Conservation (phyloP, 2,888 invertebrate species). For the Ectropis crepuscularia region DNA sequence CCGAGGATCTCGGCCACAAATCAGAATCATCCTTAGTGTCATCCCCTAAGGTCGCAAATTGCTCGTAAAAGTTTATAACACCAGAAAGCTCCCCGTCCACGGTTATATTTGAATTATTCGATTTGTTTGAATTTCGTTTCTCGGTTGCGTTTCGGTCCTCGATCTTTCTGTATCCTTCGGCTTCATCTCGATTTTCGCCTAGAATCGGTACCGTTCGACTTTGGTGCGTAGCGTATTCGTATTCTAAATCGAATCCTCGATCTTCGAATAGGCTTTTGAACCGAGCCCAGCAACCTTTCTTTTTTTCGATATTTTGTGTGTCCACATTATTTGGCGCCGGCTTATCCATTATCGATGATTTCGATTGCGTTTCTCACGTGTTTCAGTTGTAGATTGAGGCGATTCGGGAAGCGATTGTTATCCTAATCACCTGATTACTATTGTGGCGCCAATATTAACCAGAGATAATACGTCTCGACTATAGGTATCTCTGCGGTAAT, state of each 20-base stretch:
- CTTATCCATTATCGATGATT: slow-evolving; percentile 45
- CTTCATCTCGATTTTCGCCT: slow-evolving; percentile 53
- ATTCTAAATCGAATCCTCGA: slow-evolving; percentile 76
- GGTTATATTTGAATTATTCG: slow-evolving; percentile 43
- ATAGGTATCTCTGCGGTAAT: slow-evolving; percentile 15
- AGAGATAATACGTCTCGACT: slow-evolving; percentile 16
- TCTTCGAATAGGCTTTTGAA: slow-evolving; percentile 75
- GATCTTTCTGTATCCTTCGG: slow-evolving; percentile 60
- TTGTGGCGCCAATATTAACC: slow-evolving; percentile 10
- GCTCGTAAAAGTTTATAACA: slow-evolving; percentile 75
- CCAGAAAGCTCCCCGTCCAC: slow-evolving; percentile 62
- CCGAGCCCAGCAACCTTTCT: slow-evolving; percentile 71
- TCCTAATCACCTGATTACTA: slow-evolving; percentile 33
- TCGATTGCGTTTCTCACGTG: slow-evolving; percentile 12
- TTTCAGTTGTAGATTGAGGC: slow-evolving; percentile 14
- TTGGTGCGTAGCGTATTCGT: slow-evolving; percentile 59
- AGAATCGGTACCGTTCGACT: slow-evolving; percentile 42
- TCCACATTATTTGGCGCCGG: slow-evolving; percentile 35
- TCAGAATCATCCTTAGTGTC: slow-evolving; percentile 61
- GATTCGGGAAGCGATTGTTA: slow-evolving; percentile 23
- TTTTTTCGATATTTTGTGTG: slow-evolving; percentile 18
- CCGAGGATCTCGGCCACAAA: slow-evolving; percentile 56
- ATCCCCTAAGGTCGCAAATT: slow-evolving; percentile 70
- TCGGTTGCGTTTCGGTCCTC: slow-evolving; percentile 55
- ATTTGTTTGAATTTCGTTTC: slow-evolving; percentile 34